Percentiles rank a stretch among this genome's conserved stretches.
phyloP scores from a whole-genome alignment of 2,888 invertebrate species.

The Gnatocerus cornutus region DNA sequence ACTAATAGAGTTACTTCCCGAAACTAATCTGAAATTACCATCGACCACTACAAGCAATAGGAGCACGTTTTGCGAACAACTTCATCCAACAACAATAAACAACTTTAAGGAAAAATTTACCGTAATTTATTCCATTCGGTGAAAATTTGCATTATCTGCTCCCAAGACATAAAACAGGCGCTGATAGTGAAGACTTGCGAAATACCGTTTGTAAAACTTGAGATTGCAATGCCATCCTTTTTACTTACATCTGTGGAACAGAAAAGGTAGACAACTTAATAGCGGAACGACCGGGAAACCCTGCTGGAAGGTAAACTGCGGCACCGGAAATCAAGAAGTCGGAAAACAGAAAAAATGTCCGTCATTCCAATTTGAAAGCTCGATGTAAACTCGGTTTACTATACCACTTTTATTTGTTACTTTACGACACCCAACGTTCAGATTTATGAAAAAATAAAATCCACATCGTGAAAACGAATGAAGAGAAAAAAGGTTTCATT shows the following conservation, averaged over 20 bases:
- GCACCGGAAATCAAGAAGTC: constrained; percentile 50
- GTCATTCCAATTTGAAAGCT: constrained; percentile 25
- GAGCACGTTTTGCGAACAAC: constrained; percentile 16
- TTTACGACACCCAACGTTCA: constrained; percentile 16
- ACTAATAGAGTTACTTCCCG: constrained; percentile 43
- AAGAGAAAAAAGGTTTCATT: too few relatives aligned
- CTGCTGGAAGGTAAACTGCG: constrained; percentile 40
- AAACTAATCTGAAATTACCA: constrained; percentile 40
- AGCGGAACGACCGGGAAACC: constrained; percentile 45
- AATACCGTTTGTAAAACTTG: neutral
- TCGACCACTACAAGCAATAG: constrained; percentile 23
- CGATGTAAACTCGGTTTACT: constrained; percentile 30
- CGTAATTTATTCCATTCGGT: neutral
- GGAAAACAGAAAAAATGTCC: constrained; percentile 51
- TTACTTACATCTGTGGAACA: constrained; percentile 24
- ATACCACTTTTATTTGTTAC: constrained; percentile 25
- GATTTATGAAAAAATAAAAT: constrained; percentile 33
- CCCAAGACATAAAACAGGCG: neutral
- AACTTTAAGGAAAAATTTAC: neutral
- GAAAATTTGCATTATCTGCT: neutral
- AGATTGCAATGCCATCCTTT: constrained; percentile 5
- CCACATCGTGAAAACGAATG: neutral
- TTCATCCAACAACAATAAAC: constrained; percentile 12
- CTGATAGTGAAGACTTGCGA: neutral
- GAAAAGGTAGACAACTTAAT: constrained; percentile 49